Percentiles rank a stretch among this genome's conserved stretches.
Evolutionary conservation across 1,140 invertebrate species (phyloP).

Genomic region (Epicauta chinensis): DNA sequence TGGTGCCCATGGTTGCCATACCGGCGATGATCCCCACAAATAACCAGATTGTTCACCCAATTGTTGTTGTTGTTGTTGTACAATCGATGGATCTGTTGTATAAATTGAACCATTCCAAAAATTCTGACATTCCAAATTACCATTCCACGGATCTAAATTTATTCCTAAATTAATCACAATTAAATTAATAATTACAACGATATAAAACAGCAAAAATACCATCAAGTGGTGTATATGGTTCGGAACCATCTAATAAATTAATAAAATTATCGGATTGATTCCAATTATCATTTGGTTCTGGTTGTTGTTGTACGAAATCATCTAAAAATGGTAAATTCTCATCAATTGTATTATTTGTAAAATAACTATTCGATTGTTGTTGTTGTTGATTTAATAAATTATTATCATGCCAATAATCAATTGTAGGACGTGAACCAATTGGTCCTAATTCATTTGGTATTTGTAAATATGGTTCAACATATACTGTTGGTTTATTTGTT

Average conservation of each 20-base stretch:
- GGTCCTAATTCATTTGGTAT: slow-evolving; percentile 34
- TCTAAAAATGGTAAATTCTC: not conserved
- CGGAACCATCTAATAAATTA: not conserved
- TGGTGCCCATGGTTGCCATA: slow-evolving; percentile 38
- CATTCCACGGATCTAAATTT: slow-evolving; percentile 27
- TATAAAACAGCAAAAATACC: slow-evolving; percentile 13
- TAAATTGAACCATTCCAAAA: not conserved
- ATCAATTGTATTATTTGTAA: slow-evolving; percentile 15
- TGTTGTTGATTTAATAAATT: not conserved
- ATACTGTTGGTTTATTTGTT: slow-evolving; percentile 35
- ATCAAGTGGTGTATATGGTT: slow-evolving; percentile 1
- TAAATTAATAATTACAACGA: slow-evolving; percentile 6
- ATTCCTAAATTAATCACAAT: slow-evolving; percentile 6
- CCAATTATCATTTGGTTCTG: slow-evolving; percentile 7
- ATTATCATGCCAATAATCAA: slow-evolving; percentile 23
- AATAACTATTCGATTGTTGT: slow-evolving; percentile 20
- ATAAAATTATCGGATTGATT: slow-evolving; percentile 4
- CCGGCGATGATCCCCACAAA: slow-evolving; percentile 36
- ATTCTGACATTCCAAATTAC: slow-evolving; percentile 16
- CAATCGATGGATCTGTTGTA: slow-evolving; percentile 28
- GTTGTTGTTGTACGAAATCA: slow-evolving; percentile 6
- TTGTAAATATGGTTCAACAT: slow-evolving; percentile 40
- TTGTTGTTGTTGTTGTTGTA: slow-evolving; percentile 42
- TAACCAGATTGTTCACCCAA: slow-evolving; percentile 24
- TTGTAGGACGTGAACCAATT: slow-evolving; percentile 37